Conservation (phyloP, 1,140 invertebrate genomes). For the Maconellicoccus hirsutus region DNA sequence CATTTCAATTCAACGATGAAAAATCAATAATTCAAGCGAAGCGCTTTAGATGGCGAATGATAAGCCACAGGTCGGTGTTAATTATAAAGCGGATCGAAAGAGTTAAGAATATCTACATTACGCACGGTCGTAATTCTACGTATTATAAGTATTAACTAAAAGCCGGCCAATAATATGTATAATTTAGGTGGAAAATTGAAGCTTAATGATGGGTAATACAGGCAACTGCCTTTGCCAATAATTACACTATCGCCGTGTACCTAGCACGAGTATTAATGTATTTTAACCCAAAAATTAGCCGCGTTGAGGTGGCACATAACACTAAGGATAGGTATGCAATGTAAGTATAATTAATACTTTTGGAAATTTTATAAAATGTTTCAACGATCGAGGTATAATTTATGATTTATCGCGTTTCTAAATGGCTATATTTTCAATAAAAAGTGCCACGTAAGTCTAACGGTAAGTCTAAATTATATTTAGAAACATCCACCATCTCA, state of each 20-base stretch:
- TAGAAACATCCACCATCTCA: too few relatives aligned
- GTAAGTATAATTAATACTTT: background rate
- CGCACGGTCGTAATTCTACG: background rate
- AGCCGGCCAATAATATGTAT: constrained; percentile 1
- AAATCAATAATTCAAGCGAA: background rate
- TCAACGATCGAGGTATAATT: background rate
- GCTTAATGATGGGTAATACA: background rate
- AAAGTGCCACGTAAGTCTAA: too few relatives aligned
- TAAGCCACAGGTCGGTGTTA: background rate
- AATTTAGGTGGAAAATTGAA: background rate
- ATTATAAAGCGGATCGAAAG: background rate
- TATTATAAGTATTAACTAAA: background rate
- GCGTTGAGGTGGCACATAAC: too few relatives aligned
- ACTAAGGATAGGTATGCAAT: background rate
- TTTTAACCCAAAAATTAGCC: background rate
- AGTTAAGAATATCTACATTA: constrained; percentile 3
- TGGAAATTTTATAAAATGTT: background rate
- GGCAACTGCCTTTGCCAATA: background rate
- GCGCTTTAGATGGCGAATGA: background rate
- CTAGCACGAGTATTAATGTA: background rate
- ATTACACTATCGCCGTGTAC: background rate
- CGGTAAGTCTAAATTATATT: too few relatives aligned
- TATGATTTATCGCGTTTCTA: background rate
- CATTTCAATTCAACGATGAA: background rate
- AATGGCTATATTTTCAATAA: too few relatives aligned